Conservation (phyloP, 2,797 vertebrate genomes). For the Catharus ustulatus region DNA sequence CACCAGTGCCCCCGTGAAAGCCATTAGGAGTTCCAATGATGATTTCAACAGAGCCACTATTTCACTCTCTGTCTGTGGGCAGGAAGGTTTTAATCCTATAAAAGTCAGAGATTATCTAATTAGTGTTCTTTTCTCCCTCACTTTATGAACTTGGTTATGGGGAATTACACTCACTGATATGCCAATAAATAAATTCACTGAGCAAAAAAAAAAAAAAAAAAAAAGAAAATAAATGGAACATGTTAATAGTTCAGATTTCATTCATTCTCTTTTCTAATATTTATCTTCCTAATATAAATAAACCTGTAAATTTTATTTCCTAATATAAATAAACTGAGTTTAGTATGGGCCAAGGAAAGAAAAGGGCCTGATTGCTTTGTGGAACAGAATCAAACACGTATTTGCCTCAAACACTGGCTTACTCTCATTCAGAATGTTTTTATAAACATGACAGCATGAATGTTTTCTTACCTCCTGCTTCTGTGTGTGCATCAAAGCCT, state of each 20-base stretch:
- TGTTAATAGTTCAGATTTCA: neutral
- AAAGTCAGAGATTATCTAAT: conserved; percentile 35
- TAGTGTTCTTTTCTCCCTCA: neutral
- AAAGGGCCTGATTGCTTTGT: neutral
- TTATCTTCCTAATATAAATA: neutral
- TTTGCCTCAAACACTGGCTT: neutral
- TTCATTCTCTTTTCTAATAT: neutral
- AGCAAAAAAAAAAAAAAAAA: neutral
- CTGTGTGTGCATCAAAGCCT: neutral
- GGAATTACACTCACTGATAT: neutral
- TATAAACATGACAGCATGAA: neutral
- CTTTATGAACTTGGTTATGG: neutral
- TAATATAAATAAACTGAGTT: neutral
- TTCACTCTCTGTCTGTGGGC: conserved; percentile 6
- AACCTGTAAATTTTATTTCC: neutral
- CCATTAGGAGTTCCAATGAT: conserved; percentile 1
- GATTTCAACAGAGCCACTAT: neutral
- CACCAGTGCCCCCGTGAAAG: neutral
- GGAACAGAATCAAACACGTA: neutral
- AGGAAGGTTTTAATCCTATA: conserved; percentile 27
- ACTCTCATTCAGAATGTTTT: neutral
- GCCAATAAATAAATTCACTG: neutral
- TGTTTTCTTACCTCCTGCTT: neutral
- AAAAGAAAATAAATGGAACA: neutral
- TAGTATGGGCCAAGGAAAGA: neutral